Evolutionary conservation across 2,797 vertebrate genomes (phyloP).

Genomic region (Eulemur albifrons): DNA sequence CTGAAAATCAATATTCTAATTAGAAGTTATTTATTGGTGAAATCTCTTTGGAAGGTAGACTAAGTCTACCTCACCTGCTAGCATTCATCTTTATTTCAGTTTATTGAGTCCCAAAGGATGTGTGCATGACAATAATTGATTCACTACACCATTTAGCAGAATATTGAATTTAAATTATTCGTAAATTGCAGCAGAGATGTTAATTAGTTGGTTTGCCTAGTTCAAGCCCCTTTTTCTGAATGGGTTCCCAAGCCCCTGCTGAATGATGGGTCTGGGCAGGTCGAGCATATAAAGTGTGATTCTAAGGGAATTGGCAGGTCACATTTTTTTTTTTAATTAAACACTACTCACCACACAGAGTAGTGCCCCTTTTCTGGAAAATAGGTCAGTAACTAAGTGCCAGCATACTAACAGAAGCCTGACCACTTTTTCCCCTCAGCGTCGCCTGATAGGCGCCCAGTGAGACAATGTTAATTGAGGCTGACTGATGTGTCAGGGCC

Average conservation of each 20-base stretch:
- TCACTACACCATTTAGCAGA: slow-evolving; percentile 35
- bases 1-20: slow-evolving; percentile 10
- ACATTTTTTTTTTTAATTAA: not conserved
- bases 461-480: not conserved
- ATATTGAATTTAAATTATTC: slow-evolving; percentile 54
- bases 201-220: slow-evolving; percentile 29
- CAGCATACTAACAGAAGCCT: not conserved
- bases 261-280: not conserved
- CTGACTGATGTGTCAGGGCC: not conserved
- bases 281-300: not conserved
- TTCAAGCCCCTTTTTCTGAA: not conserved
- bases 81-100: slow-evolving; percentile 45
- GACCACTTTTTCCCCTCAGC: not conserved
- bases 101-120: not conserved
- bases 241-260: not conserved
- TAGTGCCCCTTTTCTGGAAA: not conserved
- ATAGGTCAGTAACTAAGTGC: not conserved
- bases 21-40: slow-evolving; percentile 6
- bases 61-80: not conserved
- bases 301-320: not conserved
- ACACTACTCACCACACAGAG: not conserved
- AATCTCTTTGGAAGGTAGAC: slow-evolving; percentile 8
- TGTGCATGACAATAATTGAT: slow-evolving; percentile 38
- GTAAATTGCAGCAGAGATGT: slow-evolving; percentile 7
- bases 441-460: not conserved